Conservation (phyloP, 2,113 vertebrate genomes). For the Eretmochelys imbricata region DNA sequence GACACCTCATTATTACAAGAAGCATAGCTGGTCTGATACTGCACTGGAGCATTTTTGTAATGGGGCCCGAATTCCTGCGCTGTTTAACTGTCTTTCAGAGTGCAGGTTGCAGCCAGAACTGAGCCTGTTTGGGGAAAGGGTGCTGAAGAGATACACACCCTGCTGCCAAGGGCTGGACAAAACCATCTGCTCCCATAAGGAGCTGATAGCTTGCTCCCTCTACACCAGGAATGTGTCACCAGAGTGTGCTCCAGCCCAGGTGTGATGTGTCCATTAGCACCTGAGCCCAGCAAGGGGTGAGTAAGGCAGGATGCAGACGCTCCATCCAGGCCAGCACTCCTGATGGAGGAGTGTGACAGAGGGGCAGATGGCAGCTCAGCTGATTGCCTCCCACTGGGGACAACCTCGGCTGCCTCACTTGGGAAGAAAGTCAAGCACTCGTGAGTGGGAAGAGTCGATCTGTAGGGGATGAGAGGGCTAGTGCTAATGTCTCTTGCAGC, state of each 20-base stretch:
- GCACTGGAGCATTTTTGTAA: accelerated
- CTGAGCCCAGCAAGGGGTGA: background rate
- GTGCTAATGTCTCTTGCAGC: accelerated
- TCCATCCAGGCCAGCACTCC: background rate
- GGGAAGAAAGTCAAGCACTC: accelerated
- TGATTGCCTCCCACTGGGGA: background rate
- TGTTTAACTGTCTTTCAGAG: background rate
- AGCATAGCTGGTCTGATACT: too few species aligned
- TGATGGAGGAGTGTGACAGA: background rate
- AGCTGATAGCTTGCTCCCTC: background rate
- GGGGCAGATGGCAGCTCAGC: background rate
- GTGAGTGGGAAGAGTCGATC: background rate
- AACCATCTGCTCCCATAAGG: background rate
- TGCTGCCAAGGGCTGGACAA: accelerated
- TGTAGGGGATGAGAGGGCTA: background rate
- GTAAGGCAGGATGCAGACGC: background rate
- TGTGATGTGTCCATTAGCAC: background rate
- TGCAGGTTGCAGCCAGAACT: background rate
- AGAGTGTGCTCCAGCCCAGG: background rate
- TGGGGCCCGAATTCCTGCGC: accelerated
- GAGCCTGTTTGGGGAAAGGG: background rate
- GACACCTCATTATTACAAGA: background rate
- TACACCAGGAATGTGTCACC: background rate
- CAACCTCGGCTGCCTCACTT: background rate
- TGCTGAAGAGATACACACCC: background rate